phyloP scores from a whole-genome alignment of 2,797 vertebrate species.

The Eurystomus glaucurus region DNA sequence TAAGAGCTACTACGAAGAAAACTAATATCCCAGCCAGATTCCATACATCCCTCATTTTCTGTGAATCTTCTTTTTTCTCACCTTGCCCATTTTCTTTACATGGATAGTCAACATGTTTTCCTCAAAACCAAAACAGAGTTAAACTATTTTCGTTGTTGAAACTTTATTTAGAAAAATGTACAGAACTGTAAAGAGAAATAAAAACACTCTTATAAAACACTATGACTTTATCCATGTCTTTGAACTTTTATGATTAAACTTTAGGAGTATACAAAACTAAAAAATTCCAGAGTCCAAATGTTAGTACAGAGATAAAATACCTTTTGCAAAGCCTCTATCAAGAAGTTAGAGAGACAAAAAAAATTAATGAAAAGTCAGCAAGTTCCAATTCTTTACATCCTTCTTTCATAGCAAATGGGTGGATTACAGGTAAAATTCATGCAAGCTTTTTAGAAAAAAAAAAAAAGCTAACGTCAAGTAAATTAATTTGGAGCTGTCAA shows the following conservation, averaged over 20 bases:
- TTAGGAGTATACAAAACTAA: background rate
- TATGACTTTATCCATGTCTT: background rate
- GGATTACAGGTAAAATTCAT: slow-evolving; percentile 60
- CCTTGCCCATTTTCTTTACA: background rate
- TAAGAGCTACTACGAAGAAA: background rate
- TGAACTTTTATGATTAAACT: background rate
- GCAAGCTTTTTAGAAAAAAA: slow-evolving; percentile 11
- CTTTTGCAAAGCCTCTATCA: background rate
- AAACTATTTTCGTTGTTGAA: background rate
- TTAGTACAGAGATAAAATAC: background rate
- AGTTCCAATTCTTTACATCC: slow-evolving; percentile 40
- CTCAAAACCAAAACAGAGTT: background rate
- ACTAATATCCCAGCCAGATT: background rate
- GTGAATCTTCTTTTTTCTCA: background rate
- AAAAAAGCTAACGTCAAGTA: slow-evolving; percentile 58
- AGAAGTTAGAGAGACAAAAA: background rate
- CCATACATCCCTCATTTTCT: background rate
- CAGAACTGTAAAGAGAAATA: background rate
- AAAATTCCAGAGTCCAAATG: background rate
- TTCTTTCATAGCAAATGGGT: slow-evolving; percentile 18
- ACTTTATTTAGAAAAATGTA: background rate
- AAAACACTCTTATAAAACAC: fast-evolving
- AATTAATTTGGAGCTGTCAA: slow-evolving; percentile 75
- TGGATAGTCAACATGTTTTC: background rate
- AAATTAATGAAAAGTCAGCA: slow-evolving; percentile 19